Conservation (phyloP, 1,140 invertebrate genomes). For the Trichonephila clavata region DNA sequence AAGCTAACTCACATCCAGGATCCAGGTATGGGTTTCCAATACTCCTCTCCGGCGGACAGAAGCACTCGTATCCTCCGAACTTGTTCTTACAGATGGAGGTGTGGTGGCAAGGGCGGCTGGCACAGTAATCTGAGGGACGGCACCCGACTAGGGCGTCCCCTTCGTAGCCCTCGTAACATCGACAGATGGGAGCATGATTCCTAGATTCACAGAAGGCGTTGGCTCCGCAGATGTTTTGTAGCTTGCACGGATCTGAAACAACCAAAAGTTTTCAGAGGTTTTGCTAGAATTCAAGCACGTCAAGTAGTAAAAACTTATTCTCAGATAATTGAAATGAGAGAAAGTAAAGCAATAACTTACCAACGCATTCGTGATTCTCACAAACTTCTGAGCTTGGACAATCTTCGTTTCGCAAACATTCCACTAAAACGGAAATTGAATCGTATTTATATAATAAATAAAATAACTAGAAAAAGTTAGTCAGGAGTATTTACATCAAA, state of each 20-base stretch:
- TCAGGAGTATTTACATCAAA: neutral
- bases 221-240: slow-evolving; percentile 73
- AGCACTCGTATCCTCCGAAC: slow-evolving; percentile 90
- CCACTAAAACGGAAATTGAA: slow-evolving; percentile 58
- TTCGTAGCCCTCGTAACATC: slow-evolving; percentile 92
- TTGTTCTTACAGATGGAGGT: slow-evolving; percentile 91
- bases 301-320: neutral
- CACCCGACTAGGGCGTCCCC: slow-evolving; percentile 88
- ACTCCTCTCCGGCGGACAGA: slow-evolving; percentile 86
- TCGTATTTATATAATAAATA: neutral
- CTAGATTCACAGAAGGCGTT: slow-evolving; percentile 74
- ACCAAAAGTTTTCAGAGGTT: no score
- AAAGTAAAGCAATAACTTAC: slow-evolving; percentile 34
- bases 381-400: slow-evolving; percentile 78
- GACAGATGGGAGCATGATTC: slow-evolving; percentile 83
- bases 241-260: slow-evolving; percentile 76
- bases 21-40: slow-evolving; percentile 94
- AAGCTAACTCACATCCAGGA: slow-evolving; percentile 85
- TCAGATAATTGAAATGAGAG: neutral
- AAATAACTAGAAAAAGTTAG: neutral
- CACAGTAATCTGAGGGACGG: slow-evolving; percentile 89
- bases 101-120: slow-evolving; percentile 88
- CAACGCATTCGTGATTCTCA: slow-evolving; percentile 78
- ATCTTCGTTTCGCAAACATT: slow-evolving; percentile 78
- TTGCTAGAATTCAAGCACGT: neutral